Evolutionary conservation across 2,113 vertebrate species (phyloP), one percentile per base, ranked within the genome.

Genomic region (Scomber colias): DNA sequence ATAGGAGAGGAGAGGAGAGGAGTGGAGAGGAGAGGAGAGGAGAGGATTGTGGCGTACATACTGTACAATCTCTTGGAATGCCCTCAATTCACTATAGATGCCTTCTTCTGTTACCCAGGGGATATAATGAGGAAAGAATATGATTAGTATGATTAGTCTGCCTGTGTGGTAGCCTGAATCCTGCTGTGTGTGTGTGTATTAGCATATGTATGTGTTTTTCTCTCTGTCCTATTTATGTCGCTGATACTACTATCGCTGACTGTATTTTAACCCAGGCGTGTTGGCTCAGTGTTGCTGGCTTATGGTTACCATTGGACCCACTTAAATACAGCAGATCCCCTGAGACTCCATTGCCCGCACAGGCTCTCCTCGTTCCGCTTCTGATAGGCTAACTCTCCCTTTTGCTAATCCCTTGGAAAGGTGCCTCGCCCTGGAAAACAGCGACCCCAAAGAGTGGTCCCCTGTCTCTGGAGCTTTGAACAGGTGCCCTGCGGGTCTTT

Each of bases 321-420:
- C 61, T 75, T 80, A 60, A 80, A 84, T 46, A 80, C 74, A 65
- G 24, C 51, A 2, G 31, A 83, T 86, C 86, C 67, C 68, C 17
- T 10, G 75, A 65, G 79, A 79, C 77, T 66, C 31, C 75, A 44
- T 63, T 73, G 81, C 62, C 57, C 67, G 45, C 51, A 10, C 24
- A 31, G 12, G 50, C 67, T 71, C 62, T 69, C 62, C 50, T 78
- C n/a, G 11, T 16, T 77, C 85, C 73, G 71, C 46, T 63, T 35
- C 21, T 66, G 53, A 81, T 63, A 80, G 55, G 64, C 31, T 50
- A 78, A 81, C 59, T 71, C 81, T 76, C 48, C 24, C 70, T 60
- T 27, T 57, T 27, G 71, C 78, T 87, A 89, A 89, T 90, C 78
- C 82, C 57, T 69, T 87, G 81, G 81, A 92, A 74, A 82, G 80